phyloP scores from a whole-genome alignment of 64 coral and sea anemone genomes.

The Pachyseris speciosa region DNA sequence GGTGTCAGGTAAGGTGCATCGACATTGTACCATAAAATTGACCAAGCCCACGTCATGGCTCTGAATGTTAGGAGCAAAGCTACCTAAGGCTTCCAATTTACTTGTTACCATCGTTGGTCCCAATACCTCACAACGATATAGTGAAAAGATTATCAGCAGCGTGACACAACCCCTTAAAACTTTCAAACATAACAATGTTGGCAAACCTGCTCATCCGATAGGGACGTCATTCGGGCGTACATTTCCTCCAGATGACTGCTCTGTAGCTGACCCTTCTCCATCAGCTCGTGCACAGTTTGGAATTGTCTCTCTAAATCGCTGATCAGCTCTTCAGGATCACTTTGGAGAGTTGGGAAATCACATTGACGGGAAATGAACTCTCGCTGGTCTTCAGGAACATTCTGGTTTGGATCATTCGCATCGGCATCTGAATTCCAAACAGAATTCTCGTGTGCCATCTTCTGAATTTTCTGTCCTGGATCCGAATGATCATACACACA shows the following conservation, averaged over 20 bases:
- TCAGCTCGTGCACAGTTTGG: not conserved
- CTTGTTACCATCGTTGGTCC: no score
- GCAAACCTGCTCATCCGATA: not conserved
- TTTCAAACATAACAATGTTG: not conserved
- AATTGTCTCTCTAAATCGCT: constrained; percentile 53
- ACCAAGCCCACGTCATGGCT: no score
- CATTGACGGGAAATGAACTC: not conserved
- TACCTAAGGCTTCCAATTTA: no score
- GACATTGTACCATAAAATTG: no score
- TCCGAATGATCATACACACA: constrained; percentile 45
- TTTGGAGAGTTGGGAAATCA: constrained; percentile 58
- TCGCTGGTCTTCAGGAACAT: not conserved
- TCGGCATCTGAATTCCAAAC: not conserved
- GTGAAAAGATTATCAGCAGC: no score
- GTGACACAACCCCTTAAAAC: not conserved
- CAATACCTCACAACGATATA: not conserved
- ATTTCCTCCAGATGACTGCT: constrained; percentile 30
- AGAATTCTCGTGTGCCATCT: not conserved
- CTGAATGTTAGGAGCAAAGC: no score
- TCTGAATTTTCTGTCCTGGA: constrained; percentile 49
- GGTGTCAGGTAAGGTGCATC: no score
- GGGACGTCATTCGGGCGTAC: constrained; percentile 39
- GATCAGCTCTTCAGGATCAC: constrained; percentile 47
- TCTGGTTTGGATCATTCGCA: not conserved
- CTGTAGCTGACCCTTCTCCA: constrained; percentile 28